Base-by-base conservation (phyloP, 2,113 vertebrate genomes). In the Coturnix japonica region DNA sequence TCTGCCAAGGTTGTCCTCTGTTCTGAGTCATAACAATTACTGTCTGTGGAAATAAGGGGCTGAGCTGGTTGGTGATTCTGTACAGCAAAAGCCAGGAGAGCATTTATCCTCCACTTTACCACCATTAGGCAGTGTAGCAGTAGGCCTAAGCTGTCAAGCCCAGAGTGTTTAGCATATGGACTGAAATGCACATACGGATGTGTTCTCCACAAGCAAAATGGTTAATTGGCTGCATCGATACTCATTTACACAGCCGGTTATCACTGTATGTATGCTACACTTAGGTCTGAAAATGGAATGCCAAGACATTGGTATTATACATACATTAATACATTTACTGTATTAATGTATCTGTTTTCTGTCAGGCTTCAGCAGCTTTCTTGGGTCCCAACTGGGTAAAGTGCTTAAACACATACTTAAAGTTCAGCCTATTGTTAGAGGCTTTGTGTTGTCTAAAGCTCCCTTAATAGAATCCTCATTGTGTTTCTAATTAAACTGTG, bases 361-460 rank as follows among this genome's bases (percentile, higher is more conserved):
- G 1, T 89, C 72, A 67, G 60, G 30, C 56, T 89, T 92, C 71
- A 75, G 23, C 81, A 53, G 53, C 60, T 92, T 87, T 57, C 56
- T 67, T 75, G 61, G 16, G 51, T 90, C 81, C 75, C 81, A 83
- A 3, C 30, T 74, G 79, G 54, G n/a, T 77, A 28, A 89, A 91
- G 60, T 70, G 44, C 51, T 95, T 87, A 71, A 77, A 85, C 39
- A 64, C 79, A 56, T 71, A 72, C 65, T 81, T 93, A 46, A 89
- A 89, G 81, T 95, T 94, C 89, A 93, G 69, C 57, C 44, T 87
- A 23, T 67, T 89, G 64, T 91, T 92, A 53, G 56, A 47, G 43
- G 61, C 26, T 64, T 85, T 93, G 49, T 89, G 47, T 79, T 77
- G 44, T 92, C 67, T 91, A 61, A 81, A 91, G 64, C 75, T 92